Conservation (phyloP, 2,888 invertebrate genomes). For the Germaria angustata region DNA sequence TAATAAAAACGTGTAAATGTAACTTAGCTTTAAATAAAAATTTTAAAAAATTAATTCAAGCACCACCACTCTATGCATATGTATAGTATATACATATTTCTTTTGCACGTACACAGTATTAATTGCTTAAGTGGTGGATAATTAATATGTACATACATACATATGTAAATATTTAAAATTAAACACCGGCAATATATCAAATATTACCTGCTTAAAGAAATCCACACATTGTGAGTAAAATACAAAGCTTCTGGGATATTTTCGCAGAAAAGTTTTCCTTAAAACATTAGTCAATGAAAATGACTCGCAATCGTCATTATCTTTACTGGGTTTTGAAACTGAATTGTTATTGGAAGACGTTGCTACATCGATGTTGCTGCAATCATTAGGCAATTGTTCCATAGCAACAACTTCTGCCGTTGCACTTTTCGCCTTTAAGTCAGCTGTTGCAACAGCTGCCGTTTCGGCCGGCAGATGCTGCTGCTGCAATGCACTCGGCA, state of each 20-base stretch:
- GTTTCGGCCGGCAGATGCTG: conserved; percentile 41
- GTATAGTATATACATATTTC: too few relatives aligned
- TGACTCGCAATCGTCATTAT: not conserved
- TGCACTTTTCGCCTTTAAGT: conserved; percentile 48
- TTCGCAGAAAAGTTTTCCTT: conserved; percentile 71
- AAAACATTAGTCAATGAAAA: conserved; percentile 65
- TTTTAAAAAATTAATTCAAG: too few relatives aligned
- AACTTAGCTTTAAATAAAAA: too few relatives aligned
- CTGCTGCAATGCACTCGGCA: conserved; percentile 30
- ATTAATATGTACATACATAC: too few relatives aligned
- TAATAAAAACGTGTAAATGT: too few relatives aligned
- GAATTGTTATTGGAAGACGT: conserved; percentile 53
- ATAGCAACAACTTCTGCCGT: conserved; percentile 36
- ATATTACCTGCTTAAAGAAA: conserved; percentile 76
- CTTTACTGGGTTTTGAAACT: conserved; percentile 55
- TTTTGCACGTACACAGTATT: too few relatives aligned
- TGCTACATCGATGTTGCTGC: conserved; percentile 51
- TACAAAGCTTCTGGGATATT: conserved; percentile 71
- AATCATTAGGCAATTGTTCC: conserved; percentile 57
- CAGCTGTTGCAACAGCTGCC: conserved; percentile 63
- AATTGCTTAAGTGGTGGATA: too few relatives aligned
- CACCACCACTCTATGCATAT: too few relatives aligned
- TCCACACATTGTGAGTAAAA: conserved; percentile 75
- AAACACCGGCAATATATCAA: too few relatives aligned
- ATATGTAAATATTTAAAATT: too few relatives aligned